Evolutionary conservation across 2,113 vertebrate genomes (phyloP).

Genomic region (Rhynchopsitta pachyrhyncha): DNA sequence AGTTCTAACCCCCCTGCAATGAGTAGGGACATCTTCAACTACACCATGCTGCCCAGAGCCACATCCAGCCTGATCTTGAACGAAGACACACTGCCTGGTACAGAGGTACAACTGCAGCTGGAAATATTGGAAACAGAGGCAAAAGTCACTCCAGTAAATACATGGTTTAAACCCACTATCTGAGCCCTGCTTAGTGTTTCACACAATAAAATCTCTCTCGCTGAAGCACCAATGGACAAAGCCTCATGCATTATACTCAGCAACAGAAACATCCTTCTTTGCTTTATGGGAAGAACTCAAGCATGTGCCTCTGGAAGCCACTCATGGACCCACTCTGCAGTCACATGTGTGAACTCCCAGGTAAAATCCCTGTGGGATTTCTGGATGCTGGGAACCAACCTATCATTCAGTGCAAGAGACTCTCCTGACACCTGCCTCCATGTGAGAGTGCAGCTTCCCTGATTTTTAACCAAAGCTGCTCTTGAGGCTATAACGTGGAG

Average conservation of each 20-base stretch:
- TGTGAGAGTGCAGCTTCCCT: background rate
- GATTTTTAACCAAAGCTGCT: background rate
- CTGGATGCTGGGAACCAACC: background rate
- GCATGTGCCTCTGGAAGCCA: background rate
- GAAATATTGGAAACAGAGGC: background rate
- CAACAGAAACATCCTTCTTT: background rate
- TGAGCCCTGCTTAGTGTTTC: background rate
- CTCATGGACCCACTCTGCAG: background rate
- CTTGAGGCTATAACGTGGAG: background rate
- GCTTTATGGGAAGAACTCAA: background rate
- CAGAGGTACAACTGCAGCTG: background rate
- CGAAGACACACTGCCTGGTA: background rate
- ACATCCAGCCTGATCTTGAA: background rate
- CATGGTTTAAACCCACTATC: background rate
- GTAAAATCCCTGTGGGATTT: background rate
- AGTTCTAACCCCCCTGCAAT: background rate
- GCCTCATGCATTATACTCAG: background rate
- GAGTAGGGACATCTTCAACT: background rate
- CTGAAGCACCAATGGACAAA: background rate
- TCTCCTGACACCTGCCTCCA: background rate
- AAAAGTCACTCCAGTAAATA: background rate
- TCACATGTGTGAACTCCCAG: fast-evolving
- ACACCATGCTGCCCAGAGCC: background rate
- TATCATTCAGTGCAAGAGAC: too few relatives aligned
- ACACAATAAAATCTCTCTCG: background rate